Percentiles rank a stretch among this genome's conserved stretches.
These are phyloP conservation scores for Oscheius onirici DNA, from an alignment of 2,888 invertebrate genomes.

Conservation along the genomic window DNA sequence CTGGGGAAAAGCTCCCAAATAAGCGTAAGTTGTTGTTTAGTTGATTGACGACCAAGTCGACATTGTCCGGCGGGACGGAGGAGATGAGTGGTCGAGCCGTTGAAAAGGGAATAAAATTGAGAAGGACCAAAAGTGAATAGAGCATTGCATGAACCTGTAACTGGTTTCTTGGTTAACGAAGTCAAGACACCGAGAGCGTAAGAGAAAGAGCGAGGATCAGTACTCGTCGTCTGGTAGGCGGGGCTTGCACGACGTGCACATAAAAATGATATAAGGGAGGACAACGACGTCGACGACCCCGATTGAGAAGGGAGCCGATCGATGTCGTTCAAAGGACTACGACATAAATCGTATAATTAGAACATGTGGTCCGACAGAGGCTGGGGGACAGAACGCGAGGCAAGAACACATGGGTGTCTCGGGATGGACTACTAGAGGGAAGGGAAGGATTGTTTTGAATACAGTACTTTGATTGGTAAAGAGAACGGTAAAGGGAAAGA, in stretches of 20 bases:
- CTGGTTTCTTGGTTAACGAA: constrained; percentile 6
- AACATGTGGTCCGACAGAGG: constrained; percentile 19
- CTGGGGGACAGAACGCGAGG: background rate
- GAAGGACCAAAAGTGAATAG: background rate
- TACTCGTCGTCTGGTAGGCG: constrained; percentile 20
- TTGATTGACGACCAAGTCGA: constrained; percentile 33
- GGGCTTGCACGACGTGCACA: constrained; percentile 35
- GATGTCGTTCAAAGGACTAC: constrained; percentile 10
- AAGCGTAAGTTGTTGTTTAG: constrained; percentile 29
- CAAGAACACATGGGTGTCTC: background rate
- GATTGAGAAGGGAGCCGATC: constrained; percentile 8
- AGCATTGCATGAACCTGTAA: background rate
- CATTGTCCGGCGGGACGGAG: constrained; percentile 19
- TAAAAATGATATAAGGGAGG: constrained; percentile 31
- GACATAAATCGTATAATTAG: constrained; percentile 28
- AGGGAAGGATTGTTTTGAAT: background rate
- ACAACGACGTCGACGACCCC: constrained; percentile 3
- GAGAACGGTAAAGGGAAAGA: background rate
- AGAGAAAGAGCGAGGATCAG: constrained; percentile 14
- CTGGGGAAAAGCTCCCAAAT: constrained; percentile 54
- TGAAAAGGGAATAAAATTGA: background rate
- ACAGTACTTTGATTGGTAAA: background rate
- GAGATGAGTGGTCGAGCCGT: constrained; percentile 21
- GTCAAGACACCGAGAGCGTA: constrained; percentile 27
- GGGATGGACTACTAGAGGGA: background rate